Conservation (phyloP, 1,140 invertebrate genomes). For the Brachionus sp. region DNA sequence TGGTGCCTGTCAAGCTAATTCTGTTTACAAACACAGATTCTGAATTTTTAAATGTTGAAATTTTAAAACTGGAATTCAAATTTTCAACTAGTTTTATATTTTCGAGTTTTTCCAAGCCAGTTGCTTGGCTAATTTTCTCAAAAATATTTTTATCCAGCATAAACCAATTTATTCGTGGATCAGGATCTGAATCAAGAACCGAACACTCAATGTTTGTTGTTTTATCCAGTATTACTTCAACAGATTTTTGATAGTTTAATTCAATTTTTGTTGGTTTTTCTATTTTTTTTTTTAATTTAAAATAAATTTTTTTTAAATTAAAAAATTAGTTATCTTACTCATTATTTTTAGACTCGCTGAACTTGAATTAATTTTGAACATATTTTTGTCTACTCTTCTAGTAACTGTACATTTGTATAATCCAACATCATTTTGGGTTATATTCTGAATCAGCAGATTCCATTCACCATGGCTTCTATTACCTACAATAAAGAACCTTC, state of each 20-base stretch:
- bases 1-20: not conserved
- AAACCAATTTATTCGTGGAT: not conserved
- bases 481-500: conserved; percentile 15
- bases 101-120: not conserved
- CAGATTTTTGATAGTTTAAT: not conserved
- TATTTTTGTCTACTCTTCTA: not conserved
- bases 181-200: not conserved
- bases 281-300: not conserved
- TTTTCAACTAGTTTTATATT: conserved; percentile 14
- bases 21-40: not conserved
- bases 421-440: conserved; percentile 23
- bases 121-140: not conserved
- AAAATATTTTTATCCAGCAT: not conserved
- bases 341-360: conserved; percentile 24
- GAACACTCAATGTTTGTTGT: not conserved
- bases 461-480: conserved; percentile 32
- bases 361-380: conserved; percentile 1
- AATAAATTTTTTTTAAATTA: not conserved
- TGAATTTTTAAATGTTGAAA: not conserved
- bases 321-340: not conserved
- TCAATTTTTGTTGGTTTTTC: not conserved
- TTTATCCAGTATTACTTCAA: not conserved
- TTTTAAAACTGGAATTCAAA: not conserved
- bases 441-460: conserved; percentile 33
- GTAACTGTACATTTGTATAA: conserved; percentile 36